Evolutionary conservation across 2,888 invertebrate species (phyloP).

Genomic region (Himalopsyche anomala): DNA sequence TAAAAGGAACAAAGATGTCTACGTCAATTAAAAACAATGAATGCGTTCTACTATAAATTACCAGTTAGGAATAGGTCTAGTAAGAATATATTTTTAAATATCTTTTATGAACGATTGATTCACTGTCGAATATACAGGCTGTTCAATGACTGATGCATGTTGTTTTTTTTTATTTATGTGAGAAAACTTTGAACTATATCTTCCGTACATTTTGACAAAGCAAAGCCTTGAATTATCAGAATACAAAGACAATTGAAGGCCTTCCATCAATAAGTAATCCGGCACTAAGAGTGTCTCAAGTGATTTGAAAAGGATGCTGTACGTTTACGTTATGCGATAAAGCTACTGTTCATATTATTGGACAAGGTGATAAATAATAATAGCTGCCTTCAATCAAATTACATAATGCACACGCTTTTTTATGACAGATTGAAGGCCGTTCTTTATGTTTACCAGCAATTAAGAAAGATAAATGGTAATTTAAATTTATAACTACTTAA

Average conservation of each 20-base stretch:
- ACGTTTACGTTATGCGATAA: neutral
- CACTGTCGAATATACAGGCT: neutral
- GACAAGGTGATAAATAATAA: slow-evolving; percentile 35
- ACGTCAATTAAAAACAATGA: too few relatives aligned
- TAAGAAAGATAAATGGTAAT: slow-evolving; percentile 6
- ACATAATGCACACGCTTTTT: slow-evolving; percentile 32
- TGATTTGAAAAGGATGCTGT: slow-evolving; percentile 26
- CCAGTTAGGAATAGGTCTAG: too few relatives aligned
- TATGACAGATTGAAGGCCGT: neutral
- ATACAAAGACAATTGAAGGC: slow-evolving; percentile 32
- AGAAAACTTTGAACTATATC: neutral
- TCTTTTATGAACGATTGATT: neutral
- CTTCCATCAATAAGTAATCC: slow-evolving; percentile 16
- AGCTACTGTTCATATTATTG: slow-evolving; percentile 18
- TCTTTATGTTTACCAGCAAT: neutral
- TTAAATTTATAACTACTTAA: neutral
- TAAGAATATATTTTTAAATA: too few relatives aligned
- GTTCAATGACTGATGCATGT: neutral
- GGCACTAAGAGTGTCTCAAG: neutral
- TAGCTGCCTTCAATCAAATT: neutral
- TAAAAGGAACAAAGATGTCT: too few relatives aligned
- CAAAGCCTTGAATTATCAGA: slow-evolving; percentile 13
- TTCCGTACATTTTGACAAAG: slow-evolving; percentile 38
- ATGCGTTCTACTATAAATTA: too few relatives aligned
- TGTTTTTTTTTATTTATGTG: neutral